These are phyloP conservation scores for Neoitamus cyanurus DNA, from an alignment of 2,888 invertebrate genomes.

Conservation along the genomic window DNA sequence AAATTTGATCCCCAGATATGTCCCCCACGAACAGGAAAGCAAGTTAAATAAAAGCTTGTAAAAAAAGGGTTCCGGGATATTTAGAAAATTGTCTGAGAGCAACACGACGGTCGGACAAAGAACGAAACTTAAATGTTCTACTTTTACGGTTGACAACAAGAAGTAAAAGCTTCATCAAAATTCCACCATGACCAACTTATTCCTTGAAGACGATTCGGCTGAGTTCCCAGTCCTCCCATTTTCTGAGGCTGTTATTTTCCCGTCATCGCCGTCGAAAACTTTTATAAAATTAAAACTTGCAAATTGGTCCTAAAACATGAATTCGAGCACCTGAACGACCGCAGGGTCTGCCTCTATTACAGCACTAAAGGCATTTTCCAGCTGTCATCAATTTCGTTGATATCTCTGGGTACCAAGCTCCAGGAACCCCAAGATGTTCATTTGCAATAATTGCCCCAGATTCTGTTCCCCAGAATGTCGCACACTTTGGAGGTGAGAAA, in stretches of 20 bases:
- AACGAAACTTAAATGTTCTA: not conserved
- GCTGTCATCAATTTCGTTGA: constrained; percentile 17
- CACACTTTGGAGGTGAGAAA: not conserved
- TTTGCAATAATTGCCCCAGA: constrained; percentile 42
- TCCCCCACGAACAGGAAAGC: too few relatives aligned
- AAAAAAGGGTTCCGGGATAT: too few relatives aligned
- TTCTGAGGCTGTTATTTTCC: not conserved
- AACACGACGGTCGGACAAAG: too few relatives aligned
- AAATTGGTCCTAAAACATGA: constrained; percentile 29
- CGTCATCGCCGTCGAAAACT: not conserved
- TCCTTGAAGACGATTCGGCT: not conserved
- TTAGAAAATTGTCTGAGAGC: too few relatives aligned
- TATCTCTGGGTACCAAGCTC: not conserved
- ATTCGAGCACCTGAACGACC: constrained; percentile 14
- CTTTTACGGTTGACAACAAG: not conserved
- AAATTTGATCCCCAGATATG: too few relatives aligned
- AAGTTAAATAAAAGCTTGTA: too few relatives aligned
- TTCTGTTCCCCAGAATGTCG: not conserved
- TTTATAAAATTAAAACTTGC: constrained; percentile 34
- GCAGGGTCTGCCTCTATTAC: constrained; percentile 9
- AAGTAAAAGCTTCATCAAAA: not conserved
- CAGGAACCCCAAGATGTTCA: constrained; percentile 41
- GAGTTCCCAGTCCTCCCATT: not conserved
- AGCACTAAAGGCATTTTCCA: constrained; percentile 25
- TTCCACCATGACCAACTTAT: not conserved